Base-by-base conservation (phyloP, 1,140 invertebrate species). In the Apis laboriosa region DNA sequence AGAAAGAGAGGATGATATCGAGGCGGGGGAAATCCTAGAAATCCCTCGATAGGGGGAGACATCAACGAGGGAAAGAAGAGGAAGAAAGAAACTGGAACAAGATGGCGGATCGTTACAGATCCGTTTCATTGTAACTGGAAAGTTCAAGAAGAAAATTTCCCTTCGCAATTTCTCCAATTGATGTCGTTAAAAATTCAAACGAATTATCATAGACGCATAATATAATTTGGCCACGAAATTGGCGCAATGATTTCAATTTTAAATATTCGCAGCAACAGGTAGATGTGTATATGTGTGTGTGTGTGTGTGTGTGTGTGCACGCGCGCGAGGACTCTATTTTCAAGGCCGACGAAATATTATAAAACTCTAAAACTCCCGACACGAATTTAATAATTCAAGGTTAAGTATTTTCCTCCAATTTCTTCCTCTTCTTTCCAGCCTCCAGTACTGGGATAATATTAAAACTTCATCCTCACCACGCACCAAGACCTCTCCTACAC, bases 171-270 rank as follows among this genome's bases (percentile, higher is more conserved):
- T 43, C 34, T 43, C 34, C 34, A 43, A 43, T 43, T 0, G 34
- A 43, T 43, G 0, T 43, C 5, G 34, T 43, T 43, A 43, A 43
- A 43, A 7, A 43, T 34, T 34, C 34, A 34, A 34, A 34, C 34
- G 13, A 51, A 49, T 43, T 53, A 43, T 43, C 2, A 7, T 5
- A 21, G 8, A 51, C 13, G n/a, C 5, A 9, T 12, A 24, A 70
- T 70, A 17, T 24, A 13, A 53, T 24, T 9, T 11, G 12, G 4
- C 19, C n/a, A 43, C 21, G 7, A 73, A 73, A 56, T 58, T 58
- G 15, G 28, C 55, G 11, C 19, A 9, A 11, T 19, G 71, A 28
- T 58, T 73, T 53, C 70, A 73, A 73, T 73, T 73, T 73, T 73
- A 73, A 73, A 73, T 43, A 60, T 73, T 28, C 53, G 53, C 21